Percentiles rank a stretch among this genome's conserved stretches.
Evolutionary conservation across 2,888 invertebrate species (phyloP).

Genomic region (Chymomyza caudatula): DNA sequence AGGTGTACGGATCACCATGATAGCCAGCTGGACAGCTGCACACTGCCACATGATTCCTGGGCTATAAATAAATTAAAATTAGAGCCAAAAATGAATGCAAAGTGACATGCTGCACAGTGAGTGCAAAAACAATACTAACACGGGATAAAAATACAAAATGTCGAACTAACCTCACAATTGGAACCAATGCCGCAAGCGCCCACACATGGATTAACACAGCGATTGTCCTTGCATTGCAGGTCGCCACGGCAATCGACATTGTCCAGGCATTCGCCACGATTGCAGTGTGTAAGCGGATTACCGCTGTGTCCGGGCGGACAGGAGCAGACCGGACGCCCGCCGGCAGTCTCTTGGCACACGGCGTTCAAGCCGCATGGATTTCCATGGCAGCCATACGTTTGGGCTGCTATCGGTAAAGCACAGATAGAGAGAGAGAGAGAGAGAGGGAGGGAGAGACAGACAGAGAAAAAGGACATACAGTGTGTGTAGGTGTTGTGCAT

Average conservation of each 20-base stretch:
- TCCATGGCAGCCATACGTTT: conserved; percentile 79
- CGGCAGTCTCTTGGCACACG: conserved; percentile 82
- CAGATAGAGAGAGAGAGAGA: background rate
- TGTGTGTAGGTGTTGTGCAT: background rate
- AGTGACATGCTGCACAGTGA: background rate
- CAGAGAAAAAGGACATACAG: background rate
- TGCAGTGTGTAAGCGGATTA: conserved; percentile 86
- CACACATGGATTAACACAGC: conserved; percentile 88
- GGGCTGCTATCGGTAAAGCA: conserved; percentile 34
- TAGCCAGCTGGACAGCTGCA: conserved; percentile 89
- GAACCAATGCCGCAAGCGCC: conserved; percentile 87
- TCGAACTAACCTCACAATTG: conserved; percentile 83
- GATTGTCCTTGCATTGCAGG: conserved; percentile 86
- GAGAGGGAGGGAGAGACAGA: background rate
- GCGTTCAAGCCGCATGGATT: conserved; percentile 85
- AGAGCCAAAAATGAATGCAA: too few species aligned
- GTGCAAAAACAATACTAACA: conserved; percentile 81
- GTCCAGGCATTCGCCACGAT: conserved; percentile 87
- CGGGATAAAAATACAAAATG: conserved; percentile 75
- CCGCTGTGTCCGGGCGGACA: conserved; percentile 89
- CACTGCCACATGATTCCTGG: conserved; percentile 86
- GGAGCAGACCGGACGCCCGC: conserved; percentile 88
- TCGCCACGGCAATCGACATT: conserved; percentile 87
- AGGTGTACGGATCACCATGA: conserved; percentile 87
- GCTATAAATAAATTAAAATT: conserved; percentile 68